These are phyloP conservation scores for Hyles lineata DNA, from an alignment of 2,888 invertebrate species.

Conservation along the genomic window DNA sequence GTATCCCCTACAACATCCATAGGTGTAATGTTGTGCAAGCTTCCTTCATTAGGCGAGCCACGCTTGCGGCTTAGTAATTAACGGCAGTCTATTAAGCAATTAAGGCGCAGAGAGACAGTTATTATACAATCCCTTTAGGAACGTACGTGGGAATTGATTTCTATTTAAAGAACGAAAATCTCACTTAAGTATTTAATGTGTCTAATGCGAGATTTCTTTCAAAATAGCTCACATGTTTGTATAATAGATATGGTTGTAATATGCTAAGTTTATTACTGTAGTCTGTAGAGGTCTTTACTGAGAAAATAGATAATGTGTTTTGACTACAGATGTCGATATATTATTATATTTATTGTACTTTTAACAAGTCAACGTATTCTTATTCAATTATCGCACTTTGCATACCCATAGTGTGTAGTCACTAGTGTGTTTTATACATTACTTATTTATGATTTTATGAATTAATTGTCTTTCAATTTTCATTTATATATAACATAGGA, in stretches of 20 bases:
- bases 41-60: conserved; percentile 9
- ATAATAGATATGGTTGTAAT: conserved; percentile 1
- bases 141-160: conserved; percentile 21
- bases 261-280: not conserved
- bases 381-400: no score
- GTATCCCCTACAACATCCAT: not conserved
- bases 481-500: no score
- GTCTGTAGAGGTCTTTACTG: not conserved
- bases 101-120: conserved; percentile 18
- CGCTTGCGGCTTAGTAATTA: conserved; percentile 15
- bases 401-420: no score
- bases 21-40: conserved; percentile 16
- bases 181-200: not conserved
- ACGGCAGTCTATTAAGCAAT: conserved; percentile 19
- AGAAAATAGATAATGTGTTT: not conserved
- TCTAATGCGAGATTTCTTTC: conserved; percentile 7
- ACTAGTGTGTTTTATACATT: no score
- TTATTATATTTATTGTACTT: not conserved
- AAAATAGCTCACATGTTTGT: conserved; percentile 23
- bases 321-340: not conserved
- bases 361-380: no score
- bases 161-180: conserved; percentile 22
- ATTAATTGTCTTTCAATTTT: no score
- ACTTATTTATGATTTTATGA: no score
- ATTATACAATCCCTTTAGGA: conserved; percentile 14